These are phyloP conservation scores for Garra rufa DNA, from an alignment of 2,113 vertebrate genomes.

Conservation along the genomic window DNA sequence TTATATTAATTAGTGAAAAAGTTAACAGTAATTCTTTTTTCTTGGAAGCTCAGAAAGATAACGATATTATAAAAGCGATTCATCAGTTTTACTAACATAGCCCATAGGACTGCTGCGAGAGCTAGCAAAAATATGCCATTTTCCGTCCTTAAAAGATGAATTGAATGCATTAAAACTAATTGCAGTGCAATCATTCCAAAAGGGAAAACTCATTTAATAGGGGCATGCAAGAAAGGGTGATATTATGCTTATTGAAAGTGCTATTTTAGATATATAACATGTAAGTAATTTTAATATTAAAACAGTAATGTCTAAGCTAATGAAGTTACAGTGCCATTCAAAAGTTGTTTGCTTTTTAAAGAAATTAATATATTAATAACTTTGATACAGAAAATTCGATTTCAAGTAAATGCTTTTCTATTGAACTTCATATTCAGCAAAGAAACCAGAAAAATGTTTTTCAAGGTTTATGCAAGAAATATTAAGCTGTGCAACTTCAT, in stretches of 20 bases:
- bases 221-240: background rate
- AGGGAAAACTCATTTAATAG: background rate
- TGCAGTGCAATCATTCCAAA: background rate
- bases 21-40: background rate
- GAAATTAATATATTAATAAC: background rate
- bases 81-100: background rate
- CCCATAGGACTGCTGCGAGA: background rate
- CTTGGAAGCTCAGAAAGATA: background rate
- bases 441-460: background rate
- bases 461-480: background rate
- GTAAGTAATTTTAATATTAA: background rate
- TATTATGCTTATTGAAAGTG: background rate
- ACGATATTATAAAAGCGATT: background rate
- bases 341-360: background rate
- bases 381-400: background rate
- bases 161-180: background rate
- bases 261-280: background rate
- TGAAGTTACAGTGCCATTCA: background rate
- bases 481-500: background rate
- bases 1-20: background rate
- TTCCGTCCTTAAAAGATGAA: background rate
- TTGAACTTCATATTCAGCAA: background rate
- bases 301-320: background rate
- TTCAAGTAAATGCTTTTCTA: background rate
- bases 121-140: background rate